These are phyloP conservation scores for Atherix ibis DNA, from an alignment of 2,888 invertebrate species.

Conservation along the genomic window DNA sequence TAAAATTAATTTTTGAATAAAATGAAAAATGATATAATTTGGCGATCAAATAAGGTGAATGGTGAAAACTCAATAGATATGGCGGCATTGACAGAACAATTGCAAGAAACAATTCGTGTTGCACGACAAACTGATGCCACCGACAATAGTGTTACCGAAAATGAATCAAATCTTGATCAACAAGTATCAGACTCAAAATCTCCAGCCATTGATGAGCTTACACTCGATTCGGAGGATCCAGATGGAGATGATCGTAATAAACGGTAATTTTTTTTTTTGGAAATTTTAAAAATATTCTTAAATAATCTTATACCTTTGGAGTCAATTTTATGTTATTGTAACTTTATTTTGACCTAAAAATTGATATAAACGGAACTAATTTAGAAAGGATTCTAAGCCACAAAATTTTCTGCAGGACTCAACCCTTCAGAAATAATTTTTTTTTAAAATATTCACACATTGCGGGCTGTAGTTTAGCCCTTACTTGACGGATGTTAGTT, in stretches of 20 bases:
- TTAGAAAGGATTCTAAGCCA: no score
- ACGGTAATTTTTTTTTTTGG: constrained; percentile 40
- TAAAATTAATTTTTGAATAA: no score
- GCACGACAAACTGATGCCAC: constrained; percentile 31
- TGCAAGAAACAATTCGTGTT: constrained; percentile 32
- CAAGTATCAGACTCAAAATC: constrained; percentile 45
- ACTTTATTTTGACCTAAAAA: no score
- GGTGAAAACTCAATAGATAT: constrained; percentile 28
- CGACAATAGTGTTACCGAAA: constrained; percentile 9
- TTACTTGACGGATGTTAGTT: no score
- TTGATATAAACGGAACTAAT: no score
- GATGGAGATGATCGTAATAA: constrained; percentile 67
- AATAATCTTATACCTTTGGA: no score
- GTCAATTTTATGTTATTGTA: no score
- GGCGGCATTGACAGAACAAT: constrained; percentile 30
- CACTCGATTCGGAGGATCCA: constrained; percentile 50
- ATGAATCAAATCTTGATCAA: constrained; percentile 20
- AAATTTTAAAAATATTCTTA: no score
- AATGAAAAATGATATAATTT: constrained; percentile 1
- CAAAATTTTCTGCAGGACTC: no score
- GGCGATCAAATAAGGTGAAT: constrained; percentile 7
- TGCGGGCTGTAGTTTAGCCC: no score
- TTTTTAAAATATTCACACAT: background rate
- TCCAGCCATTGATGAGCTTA: constrained; percentile 51
- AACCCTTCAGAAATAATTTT: constrained; percentile 2